Percentiles rank a stretch among this genome's conserved stretches.
Evolutionary conservation across 2,797 vertebrate genomes (phyloP).

Genomic region (Sphenopsis melanotis): DNA sequence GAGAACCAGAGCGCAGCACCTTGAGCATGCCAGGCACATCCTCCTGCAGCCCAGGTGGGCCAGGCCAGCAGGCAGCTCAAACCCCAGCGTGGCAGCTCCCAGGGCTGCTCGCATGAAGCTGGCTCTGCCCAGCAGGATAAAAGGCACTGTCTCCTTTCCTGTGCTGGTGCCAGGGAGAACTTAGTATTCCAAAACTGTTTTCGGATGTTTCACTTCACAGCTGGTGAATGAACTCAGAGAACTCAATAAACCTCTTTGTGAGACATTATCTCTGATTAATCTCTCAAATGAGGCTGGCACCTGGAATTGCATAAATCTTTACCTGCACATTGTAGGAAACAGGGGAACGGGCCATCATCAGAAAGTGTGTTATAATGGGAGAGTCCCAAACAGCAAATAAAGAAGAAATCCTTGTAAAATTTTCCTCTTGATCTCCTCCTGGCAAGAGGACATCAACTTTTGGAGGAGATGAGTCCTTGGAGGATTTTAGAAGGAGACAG

Average conservation of each 20-base stretch:
- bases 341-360: not conserved
- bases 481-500: not conserved
- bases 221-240: conserved; percentile 34
- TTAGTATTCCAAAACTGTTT: conserved; percentile 50
- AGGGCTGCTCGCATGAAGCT: not conserved
- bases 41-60: not conserved
- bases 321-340: not conserved
- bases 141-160: conserved; percentile 2
- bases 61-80: not conserved
- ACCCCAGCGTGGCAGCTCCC: not conserved
- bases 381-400: not conserved
- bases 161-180: not conserved
- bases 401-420: not conserved
- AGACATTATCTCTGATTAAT: conserved; percentile 60
- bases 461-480: not conserved
- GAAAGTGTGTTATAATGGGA: not conserved
- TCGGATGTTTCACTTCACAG: conserved; percentile 60
- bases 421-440: not conserved
- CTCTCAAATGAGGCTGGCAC: conserved; percentile 15
- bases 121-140: not conserved
- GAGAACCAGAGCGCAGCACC: not conserved
- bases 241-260: conserved; percentile 58
- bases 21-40: not conserved
- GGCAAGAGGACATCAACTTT: not conserved
- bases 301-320: conserved; percentile 23